These are phyloP conservation scores for Drosophila barbarae DNA, from an alignment of 2,888 invertebrate genomes.

Conservation along the genomic window DNA sequence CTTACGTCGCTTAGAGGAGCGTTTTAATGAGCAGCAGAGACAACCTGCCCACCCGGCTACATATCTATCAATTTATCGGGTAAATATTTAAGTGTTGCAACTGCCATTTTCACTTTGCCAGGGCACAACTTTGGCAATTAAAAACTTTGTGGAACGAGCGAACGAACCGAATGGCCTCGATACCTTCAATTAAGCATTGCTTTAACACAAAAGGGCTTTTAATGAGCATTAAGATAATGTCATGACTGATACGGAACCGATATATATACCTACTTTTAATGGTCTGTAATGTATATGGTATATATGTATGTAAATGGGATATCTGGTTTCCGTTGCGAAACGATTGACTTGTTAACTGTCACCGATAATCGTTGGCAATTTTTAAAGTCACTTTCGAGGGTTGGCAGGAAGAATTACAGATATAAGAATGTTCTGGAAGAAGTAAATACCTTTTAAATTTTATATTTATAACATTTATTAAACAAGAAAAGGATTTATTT, in stretches of 20 bases:
- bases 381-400: conserved; percentile 3
- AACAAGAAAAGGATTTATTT: background rate
- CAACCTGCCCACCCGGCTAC: conserved; percentile 13
- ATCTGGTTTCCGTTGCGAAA: conserved; percentile 14
- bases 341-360: conserved; percentile 64
- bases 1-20: conserved; percentile 25
- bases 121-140: conserved; percentile 30
- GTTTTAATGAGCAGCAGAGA: conserved; percentile 40
- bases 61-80: conserved; percentile 48
- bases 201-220: conserved; percentile 49
- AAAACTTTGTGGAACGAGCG: conserved; percentile 45
- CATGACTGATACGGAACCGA: conserved; percentile 1
- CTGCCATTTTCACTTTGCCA: conserved; percentile 40
- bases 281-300: conserved; percentile 1
- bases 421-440: background rate
- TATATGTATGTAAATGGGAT: background rate
- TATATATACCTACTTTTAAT: conserved; percentile 20
- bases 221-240: conserved; percentile 52
- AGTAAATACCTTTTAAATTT: background rate
- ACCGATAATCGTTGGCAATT: conserved; percentile 51
- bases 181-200: conserved; percentile 54
- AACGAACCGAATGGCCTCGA: conserved; percentile 21
- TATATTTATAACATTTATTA: background rate
- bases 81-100: conserved; percentile 64
- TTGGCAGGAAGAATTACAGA: no score